A percentile compares a stretch with the other conserved stretches of the same genome.
These are phyloP conservation scores for Acanthopleura granulata DNA, from an alignment of 2,888 invertebrate genomes.

Conservation along the genomic window DNA sequence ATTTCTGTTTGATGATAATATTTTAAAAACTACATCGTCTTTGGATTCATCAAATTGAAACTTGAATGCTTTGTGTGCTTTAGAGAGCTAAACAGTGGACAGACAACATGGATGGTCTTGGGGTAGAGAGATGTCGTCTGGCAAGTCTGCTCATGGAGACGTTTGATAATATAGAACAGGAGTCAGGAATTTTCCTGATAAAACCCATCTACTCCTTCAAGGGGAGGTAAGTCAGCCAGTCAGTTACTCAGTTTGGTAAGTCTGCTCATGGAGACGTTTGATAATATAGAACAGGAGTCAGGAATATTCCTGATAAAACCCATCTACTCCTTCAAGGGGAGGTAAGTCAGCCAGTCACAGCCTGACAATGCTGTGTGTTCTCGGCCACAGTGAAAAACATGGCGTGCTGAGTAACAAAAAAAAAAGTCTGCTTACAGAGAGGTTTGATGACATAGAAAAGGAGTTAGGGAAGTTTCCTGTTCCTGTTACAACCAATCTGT, in stretches of 20 bases:
- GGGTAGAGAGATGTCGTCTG: constrained; percentile 53
- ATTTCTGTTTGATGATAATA: no score
- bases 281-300: constrained; percentile 64
- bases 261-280: constrained; percentile 63
- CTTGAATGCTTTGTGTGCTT: constrained; percentile 9
- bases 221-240: constrained; percentile 20
- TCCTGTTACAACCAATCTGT: no score
- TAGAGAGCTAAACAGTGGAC: constrained; percentile 64
- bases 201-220: constrained; percentile 68
- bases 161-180: constrained; percentile 63
- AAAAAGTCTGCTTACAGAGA: constrained; percentile 32
- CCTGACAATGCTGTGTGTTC: no score
- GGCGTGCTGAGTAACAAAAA: constrained; percentile 55
- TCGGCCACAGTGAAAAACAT: constrained; percentile 62
- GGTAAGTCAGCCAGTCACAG: constrained; percentile 38
- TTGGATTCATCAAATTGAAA: no score
- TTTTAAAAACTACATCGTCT: no score
- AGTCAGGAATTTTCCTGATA: constrained; percentile 68
- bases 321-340: constrained; percentile 63
- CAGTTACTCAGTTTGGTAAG: constrained; percentile 59
- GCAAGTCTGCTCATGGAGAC: constrained; percentile 64
- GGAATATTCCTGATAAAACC: constrained; percentile 69
- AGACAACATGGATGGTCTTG: constrained; percentile 63
- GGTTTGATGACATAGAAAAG: no score
- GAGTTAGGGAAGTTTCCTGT: no score